Conservation (phyloP, 2,113 vertebrate species). For the Vulpes vulpes region DNA sequence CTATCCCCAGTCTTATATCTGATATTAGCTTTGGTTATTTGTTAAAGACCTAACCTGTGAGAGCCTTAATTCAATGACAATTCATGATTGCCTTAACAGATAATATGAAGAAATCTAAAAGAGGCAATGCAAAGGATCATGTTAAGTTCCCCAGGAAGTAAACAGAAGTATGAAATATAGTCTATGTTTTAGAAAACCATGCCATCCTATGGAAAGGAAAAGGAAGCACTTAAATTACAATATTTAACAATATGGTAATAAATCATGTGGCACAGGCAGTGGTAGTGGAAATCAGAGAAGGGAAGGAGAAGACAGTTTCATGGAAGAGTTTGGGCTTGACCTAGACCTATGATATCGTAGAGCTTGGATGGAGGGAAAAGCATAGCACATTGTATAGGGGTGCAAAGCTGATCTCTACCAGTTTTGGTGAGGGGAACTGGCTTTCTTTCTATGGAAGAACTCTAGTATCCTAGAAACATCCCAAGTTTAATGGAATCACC, state of each 20-base stretch:
- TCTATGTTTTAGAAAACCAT: neutral
- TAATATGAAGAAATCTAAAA: neutral
- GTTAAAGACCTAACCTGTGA: neutral
- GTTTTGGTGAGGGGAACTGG: neutral
- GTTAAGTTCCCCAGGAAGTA: neutral
- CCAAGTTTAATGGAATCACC: neutral
- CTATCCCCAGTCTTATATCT: neutral
- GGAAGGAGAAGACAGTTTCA: neutral
- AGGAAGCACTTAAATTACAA: neutral
- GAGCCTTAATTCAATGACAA: neutral
- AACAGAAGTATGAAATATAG: neutral
- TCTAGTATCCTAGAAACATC: neutral
- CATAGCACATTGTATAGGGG: neutral
- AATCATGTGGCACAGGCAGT: neutral
- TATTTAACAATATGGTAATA: neutral
- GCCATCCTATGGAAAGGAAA: neutral
- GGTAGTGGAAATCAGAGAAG: neutral
- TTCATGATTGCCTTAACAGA: neutral
- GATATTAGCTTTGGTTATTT: neutral
- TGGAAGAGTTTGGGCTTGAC: neutral
- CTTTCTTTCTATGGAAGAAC: neutral
- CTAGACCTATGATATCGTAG: neutral
- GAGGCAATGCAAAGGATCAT: neutral
- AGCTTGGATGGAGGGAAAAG: neutral
- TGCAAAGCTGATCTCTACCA: neutral